Evolutionary conservation across 92 coral and sea anemone species (phyloP), one percentile per base, ranked within the genome.

Genomic region (Porites lobata): DNA sequence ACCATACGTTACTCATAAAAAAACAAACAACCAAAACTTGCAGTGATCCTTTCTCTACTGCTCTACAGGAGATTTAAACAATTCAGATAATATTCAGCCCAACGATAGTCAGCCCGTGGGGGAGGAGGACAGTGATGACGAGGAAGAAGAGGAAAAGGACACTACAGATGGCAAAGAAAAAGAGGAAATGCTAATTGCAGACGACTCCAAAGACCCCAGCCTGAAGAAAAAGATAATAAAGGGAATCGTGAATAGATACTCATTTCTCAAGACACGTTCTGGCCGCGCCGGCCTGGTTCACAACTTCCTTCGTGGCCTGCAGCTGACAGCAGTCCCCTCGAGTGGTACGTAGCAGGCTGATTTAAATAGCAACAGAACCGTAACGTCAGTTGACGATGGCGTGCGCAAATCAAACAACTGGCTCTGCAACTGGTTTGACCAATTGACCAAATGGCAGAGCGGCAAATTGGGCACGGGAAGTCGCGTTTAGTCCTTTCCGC

Each of bases 271-370:
- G 22, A 91, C 98, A 9, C 87, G 98, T 58, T 72, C 86, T 50
- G 96, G 98, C 11, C 82, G 98, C 81, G 98, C 98, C 1, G 98
- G 96, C 8, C 78, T 90, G 74, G 91, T 95, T 9, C 98, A 95
- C 72, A 95, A 95, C 91, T 91, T 89, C 22, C 77, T 95, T 10
- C 90, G 96, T 5, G 98, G 98, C 12, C 79, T 95, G 7, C 61
- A 52, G 75, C 62, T 66, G 57, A 1, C 17, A 8, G 8, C 84
- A 65, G 72, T 65, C 12, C 84, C 84, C 14, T 65, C 50, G 63
- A 64, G 84, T 80, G 7, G 47, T 38, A 38, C 47, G 47, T 38
- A 38, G 47, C 4, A 29, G 32, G 32, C 32, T 29, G 32, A 29
- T 29, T 29, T 29, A 29, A 29, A 29, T 29, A 29, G 32, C 32